phyloP scores from a whole-genome alignment of 2,797 vertebrate species.

The Melanotaenia trifasciata region DNA sequence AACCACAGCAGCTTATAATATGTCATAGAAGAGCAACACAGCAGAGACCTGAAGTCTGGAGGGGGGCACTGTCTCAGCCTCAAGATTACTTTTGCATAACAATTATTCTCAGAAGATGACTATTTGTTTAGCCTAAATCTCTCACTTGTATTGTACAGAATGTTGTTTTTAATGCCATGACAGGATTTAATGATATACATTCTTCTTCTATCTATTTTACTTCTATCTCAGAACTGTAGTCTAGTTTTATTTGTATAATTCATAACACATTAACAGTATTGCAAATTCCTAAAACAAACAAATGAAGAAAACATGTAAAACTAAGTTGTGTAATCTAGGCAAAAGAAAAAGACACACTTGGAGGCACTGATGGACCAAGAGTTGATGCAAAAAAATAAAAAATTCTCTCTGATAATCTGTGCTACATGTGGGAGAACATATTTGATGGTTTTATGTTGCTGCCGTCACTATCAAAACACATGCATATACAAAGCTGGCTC shows the following conservation, averaged over 20 bases:
- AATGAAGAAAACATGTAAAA: not conserved
- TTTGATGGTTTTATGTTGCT: conserved; percentile 50
- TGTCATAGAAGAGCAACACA: conserved; percentile 5
- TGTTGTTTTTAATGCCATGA: not conserved
- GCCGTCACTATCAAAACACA: conserved; percentile 36
- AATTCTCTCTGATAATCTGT: conserved; percentile 16
- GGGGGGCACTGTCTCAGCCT: conserved; percentile 15
- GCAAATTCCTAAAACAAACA: not conserved
- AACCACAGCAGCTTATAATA: conserved; percentile 42
- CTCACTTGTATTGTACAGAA: not conserved
- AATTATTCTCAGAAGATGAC: conserved; percentile 1
- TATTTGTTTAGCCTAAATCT: not conserved
- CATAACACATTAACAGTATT: not conserved
- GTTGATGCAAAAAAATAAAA: conserved; percentile 3
- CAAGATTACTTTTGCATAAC: conserved; percentile 1
- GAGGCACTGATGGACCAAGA: conserved; percentile 2
- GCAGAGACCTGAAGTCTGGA: conserved; percentile 13
- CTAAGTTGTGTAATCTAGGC: conserved; percentile 7
- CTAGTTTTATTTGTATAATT: not conserved
- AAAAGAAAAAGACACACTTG: conserved; percentile 10
- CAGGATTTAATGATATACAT: not conserved
- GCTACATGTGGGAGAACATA: conserved; percentile 27
- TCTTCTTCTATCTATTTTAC: no score
- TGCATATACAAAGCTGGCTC: conserved; percentile 37
- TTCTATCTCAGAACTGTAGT: not conserved